phyloP scores from a whole-genome alignment of 2,888 invertebrate genomes.

The Mayetiola destructor region DNA sequence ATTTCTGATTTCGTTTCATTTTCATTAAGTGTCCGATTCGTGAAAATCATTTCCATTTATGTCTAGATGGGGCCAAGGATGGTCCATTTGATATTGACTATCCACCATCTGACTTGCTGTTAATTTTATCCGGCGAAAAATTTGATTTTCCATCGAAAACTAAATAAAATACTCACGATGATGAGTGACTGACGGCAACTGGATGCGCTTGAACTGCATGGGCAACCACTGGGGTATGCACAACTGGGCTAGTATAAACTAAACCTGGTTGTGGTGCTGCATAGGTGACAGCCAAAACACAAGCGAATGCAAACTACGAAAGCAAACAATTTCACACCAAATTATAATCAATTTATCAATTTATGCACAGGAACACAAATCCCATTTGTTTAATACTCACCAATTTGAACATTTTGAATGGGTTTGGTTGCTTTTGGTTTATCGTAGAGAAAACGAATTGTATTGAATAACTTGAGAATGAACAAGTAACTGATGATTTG shows the following conservation, averaged over 20 bases:
- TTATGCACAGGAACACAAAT: background rate
- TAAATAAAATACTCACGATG: slow-evolving; percentile 14
- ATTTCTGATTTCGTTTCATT: background rate
- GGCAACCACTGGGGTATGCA: slow-evolving; percentile 25
- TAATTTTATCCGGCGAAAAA: no score
- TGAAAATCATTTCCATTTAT: no score
- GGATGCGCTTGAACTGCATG: slow-evolving; percentile 27
- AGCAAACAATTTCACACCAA: background rate
- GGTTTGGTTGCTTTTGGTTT: background rate
- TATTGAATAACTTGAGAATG: slow-evolving; percentile 15
- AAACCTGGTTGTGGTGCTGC: slow-evolving; percentile 39
- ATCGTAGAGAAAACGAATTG: background rate
- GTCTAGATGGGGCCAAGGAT: no score
- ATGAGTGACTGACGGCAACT: slow-evolving; percentile 17
- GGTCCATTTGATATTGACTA: no score
- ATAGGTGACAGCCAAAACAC: slow-evolving; percentile 34
- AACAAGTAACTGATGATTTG: slow-evolving; percentile 16
- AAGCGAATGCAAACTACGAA: slow-evolving; percentile 29
- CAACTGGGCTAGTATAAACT: slow-evolving; percentile 28
- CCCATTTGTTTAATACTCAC: slow-evolving; percentile 17
- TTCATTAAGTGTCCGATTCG: background rate
- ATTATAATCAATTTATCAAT: background rate
- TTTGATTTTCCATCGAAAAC: background rate
- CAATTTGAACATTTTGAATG: slow-evolving; percentile 22
- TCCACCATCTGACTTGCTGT: no score